Evolutionary conservation across 1,140 invertebrate genomes (phyloP), one percentile per base, ranked within the genome.

Genomic region (Heliothis virescens): DNA sequence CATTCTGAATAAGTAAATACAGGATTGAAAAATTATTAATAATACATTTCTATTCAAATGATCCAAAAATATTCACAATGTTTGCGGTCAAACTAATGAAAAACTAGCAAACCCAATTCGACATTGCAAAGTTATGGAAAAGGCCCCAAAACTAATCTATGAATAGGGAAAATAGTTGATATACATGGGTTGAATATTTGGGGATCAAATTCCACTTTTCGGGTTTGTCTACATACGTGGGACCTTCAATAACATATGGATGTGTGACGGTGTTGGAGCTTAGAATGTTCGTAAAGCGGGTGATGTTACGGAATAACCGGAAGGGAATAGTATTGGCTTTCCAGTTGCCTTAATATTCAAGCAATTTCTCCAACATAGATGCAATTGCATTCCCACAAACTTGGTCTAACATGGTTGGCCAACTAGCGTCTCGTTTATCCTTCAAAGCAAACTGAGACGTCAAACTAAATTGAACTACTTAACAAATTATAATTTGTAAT

Each of bases 311-410:
- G 18, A 34, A 48, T 9, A 26, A 52, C 18, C 13, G 50, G 48
- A 52, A 29, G 13, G 50, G 50, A 71, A 71, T 71, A 53, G 21
- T 53, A 53, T 52, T 71, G 67, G 15, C 67, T 71, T 52, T 53
- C 48, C 67, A 50, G 48, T 53, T 29, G 67, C 48, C 2, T 53
- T 53, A 71, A 53, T 29, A 53, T 53, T 71, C 18, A 41, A 69
- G 48, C 47, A 69, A 69, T 69, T 53, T 53, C 18, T 13, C 16
- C 47, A 26, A 53, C 47, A 41, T 48, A 60, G 57, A 60, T 18
- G 34, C 34, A 18, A 18, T 65, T 65, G 41, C 63, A 48, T 67
- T 18, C 34, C 63, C 63, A 67, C 10, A 47, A 65, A 65, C n/a
- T 67, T 41, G 41, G 16, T 48, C 41, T 10, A 41, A 16, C 16